Percentiles rank a stretch among this genome's conserved stretches.
phyloP scores from a whole-genome alignment of 2,113 vertebrate genomes.

The Neolamprologus variostigma region DNA sequence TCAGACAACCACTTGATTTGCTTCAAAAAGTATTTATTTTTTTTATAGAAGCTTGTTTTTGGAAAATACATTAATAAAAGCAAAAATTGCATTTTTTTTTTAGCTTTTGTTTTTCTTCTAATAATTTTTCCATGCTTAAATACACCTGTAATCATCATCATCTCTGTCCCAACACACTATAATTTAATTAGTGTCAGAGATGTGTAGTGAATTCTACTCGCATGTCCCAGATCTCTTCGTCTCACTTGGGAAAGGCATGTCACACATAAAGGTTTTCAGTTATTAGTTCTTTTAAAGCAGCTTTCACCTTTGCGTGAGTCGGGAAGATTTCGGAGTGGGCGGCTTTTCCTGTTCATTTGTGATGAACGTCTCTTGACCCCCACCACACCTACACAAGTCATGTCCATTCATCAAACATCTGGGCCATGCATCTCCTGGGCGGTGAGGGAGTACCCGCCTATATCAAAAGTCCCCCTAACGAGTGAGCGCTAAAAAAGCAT shows the following conservation, averaged over 20 bases:
- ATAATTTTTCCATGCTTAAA: neutral
- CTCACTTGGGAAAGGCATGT: neutral
- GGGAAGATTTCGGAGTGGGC: neutral
- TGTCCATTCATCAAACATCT: constrained; percentile 50
- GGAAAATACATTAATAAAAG: neutral
- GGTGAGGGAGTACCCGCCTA: neutral
- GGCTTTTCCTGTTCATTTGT: constrained; percentile 17
- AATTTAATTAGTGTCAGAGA: neutral
- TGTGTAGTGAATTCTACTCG: neutral
- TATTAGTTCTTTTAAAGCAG: neutral
- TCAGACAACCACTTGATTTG: constrained; percentile 8
- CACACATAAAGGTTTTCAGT: neutral
- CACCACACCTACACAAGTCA: constrained; percentile 23
- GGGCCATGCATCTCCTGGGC: constrained; percentile 52
- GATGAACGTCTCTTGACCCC: constrained; percentile 39
- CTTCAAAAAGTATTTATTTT: neutral
- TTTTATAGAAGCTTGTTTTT: neutral
- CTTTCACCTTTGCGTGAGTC: neutral
- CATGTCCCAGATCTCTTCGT: neutral
- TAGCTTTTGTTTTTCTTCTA: neutral
- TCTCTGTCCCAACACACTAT: neutral
- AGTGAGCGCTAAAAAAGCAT: neutral
- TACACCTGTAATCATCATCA: neutral
- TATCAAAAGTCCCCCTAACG: neutral
- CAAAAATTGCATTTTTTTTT: neutral